These are phyloP conservation scores for Nannoperca obscura DNA, from an alignment of 2,797 vertebrate species.

Conservation along the genomic window DNA sequence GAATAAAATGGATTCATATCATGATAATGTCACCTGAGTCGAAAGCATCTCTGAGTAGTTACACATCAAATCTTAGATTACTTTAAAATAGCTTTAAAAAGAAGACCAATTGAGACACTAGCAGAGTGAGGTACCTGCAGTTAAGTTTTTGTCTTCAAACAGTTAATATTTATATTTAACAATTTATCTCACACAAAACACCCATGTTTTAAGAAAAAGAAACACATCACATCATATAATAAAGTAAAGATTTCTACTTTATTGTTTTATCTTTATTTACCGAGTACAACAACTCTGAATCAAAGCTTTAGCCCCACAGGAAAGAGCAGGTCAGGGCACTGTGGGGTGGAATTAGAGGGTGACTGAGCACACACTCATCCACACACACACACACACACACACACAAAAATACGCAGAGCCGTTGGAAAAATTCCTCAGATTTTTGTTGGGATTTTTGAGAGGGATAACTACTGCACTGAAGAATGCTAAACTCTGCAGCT, in stretches of 20 bases:
- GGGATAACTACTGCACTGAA: constrained; percentile 64
- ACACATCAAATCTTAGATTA: background rate
- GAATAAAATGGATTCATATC: background rate
- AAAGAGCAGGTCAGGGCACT: constrained; percentile 29
- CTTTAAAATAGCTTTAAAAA: background rate
- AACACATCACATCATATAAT: background rate
- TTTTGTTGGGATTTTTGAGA: constrained; percentile 74
- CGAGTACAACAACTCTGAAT: background rate
- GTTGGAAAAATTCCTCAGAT: constrained; percentile 81
- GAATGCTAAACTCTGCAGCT: constrained; percentile 46
- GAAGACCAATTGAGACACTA: background rate
- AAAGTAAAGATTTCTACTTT: background rate
- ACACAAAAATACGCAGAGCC: constrained; percentile 56
- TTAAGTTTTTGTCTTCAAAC: too few relatives aligned
- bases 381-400: constrained; percentile 37
- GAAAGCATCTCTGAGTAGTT: background rate
- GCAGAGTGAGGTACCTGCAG: too few relatives aligned
- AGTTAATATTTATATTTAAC: background rate
- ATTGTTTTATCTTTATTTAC: background rate
- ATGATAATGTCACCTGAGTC: background rate
- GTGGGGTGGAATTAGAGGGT: constrained; percentile 19
- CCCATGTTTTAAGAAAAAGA: background rate
- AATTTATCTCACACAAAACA: background rate
- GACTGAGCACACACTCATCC: constrained; percentile 32
- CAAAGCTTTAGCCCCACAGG: constrained; percentile 28